Evolutionary conservation across 2,113 vertebrate species (phyloP), one percentile per base, ranked within the genome.

Genomic region (Naja naja): DNA sequence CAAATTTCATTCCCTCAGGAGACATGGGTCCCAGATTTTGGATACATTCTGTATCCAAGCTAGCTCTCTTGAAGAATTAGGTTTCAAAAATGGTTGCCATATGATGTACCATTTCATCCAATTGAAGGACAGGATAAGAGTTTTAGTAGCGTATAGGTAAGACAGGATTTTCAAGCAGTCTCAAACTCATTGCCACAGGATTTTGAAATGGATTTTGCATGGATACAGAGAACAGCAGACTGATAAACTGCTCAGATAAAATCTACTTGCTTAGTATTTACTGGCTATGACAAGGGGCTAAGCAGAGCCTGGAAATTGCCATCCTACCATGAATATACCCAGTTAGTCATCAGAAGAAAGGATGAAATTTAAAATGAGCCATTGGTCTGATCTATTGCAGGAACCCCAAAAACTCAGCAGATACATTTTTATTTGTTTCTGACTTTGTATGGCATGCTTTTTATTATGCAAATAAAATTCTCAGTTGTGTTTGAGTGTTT

Each of bases 401-500:
- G 55, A 93, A 90, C 39, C 60, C 14, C 86, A 30, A 90, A 89
- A 90, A 90, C 90, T 87, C 81, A 87, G n/a, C 74, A 90, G 55
- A 90, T 47, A n/a, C 43, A 54, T 87, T 88, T 85, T 43, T 92
- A 81, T 53, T 49, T 58, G 5, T 60, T 58, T 86, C 47, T 27
- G 3, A n/a, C 53, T 92, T 90, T 95, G 92, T 64, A 16, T 92
- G 92, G 95, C 94, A 89, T 87, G n/a, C 64, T 93, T 96, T 97
- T 97, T 98, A 95, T 96, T 92, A 92, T 97, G 97, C 96, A 96
- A 97, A 97, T 97, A 93, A 97, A 87, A 94, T 92, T 96, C 96
- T 97, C 96, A 96, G 96, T 95, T 94, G 95, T 95, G 96, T 91
- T 93, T 90, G 34, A 5, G 90, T 96, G 95, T 95, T 96, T 96